Conservation (phyloP, 2,113 vertebrate species). For the Corythoichthys intestinalis region DNA sequence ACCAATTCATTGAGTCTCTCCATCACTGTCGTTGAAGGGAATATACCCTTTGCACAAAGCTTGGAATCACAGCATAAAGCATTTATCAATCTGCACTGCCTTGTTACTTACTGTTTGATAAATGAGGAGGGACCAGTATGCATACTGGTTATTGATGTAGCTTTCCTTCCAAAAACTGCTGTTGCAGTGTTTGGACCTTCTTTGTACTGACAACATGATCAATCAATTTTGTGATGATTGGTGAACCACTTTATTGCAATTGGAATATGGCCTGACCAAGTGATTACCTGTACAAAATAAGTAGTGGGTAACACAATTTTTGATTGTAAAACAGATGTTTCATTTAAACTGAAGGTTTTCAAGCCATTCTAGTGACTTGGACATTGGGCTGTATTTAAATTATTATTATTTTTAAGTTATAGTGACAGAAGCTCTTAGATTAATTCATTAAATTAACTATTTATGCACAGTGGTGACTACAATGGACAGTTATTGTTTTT, state of each 20-base stretch:
- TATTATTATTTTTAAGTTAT: background rate
- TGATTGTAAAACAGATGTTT: constrained; percentile 4
- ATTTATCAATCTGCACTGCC: constrained; percentile 18
- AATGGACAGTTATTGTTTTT: too few species aligned
- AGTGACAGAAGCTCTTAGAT: background rate
- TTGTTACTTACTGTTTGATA: constrained; percentile 23
- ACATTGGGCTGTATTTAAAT: background rate
- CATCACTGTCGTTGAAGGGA: constrained; percentile 23
- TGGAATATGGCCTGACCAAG: constrained; percentile 2
- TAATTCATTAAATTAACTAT: background rate
- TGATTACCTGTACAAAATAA: constrained; percentile 24
- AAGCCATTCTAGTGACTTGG: background rate
- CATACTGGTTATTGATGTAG: background rate
- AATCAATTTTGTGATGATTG: constrained; percentile 5
- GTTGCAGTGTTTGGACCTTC: constrained; percentile 5
- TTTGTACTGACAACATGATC: background rate
- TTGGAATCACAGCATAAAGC: constrained; percentile 16
- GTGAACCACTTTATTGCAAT: constrained; percentile 12
- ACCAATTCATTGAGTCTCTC: constrained; percentile 14
- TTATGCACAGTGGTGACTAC: too few species aligned
- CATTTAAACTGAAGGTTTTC: background rate
- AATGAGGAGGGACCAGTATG: constrained; percentile 21
- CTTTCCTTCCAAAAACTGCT: background rate
- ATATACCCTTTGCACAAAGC: constrained; percentile 2
- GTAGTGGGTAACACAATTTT: background rate